Conservation (phyloP, 2,888 invertebrate genomes). For the Eupithecia exiguata region DNA sequence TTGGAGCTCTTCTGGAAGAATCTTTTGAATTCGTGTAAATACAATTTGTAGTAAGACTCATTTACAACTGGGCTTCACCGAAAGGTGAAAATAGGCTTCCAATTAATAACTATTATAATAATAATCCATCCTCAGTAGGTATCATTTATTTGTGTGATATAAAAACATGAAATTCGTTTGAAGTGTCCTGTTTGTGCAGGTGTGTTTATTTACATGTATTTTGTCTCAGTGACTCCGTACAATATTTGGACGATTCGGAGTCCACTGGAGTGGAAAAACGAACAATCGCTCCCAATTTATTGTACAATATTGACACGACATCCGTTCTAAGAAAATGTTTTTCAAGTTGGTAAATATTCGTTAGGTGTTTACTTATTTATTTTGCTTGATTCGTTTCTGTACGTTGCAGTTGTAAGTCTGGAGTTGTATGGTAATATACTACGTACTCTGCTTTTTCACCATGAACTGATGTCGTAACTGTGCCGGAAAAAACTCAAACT, state of each 20-base stretch:
- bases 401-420: neutral
- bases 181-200: conserved; percentile 23
- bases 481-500: too few species aligned
- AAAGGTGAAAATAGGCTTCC: too few species aligned
- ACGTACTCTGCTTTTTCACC: neutral
- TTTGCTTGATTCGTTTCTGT: conserved; percentile 17
- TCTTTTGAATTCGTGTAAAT: too few species aligned
- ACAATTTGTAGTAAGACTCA: too few species aligned
- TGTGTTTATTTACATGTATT: conserved; percentile 46
- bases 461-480: neutral
- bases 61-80: too few species aligned
- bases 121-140: too few species aligned
- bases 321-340: conserved; percentile 39
- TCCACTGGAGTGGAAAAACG: conserved; percentile 50
- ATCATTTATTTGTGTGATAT: too few species aligned
- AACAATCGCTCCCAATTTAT: conserved; percentile 48
- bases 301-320: conserved; percentile 45
- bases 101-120: too few species aligned
- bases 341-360: conserved; percentile 42
- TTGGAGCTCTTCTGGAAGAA: too few species aligned
- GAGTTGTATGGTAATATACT: neutral
- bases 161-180: neutral
- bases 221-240: conserved; percentile 45
- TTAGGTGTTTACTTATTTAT: conserved; percentile 19
- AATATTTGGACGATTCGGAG: conserved; percentile 49